Base-by-base conservation (phyloP, 2,888 invertebrate species). In the Trichogramma dendrolimi region DNA sequence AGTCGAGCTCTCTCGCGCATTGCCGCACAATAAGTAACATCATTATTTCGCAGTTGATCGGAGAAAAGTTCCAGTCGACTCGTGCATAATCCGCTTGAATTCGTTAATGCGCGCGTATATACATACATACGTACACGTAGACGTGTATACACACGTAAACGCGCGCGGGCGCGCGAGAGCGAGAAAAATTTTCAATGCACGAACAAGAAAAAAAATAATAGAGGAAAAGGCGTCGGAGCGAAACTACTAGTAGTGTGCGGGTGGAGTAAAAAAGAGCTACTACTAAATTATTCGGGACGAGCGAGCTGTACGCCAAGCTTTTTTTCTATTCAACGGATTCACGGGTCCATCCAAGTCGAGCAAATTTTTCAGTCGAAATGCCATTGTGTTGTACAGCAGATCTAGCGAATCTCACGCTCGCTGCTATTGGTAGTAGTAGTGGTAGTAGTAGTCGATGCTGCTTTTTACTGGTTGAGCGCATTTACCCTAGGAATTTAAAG, bases 331-430 rank as follows among this genome's bases (percentile, higher is more conserved):
- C 61, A 61, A 47, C 56, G 61, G 53, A 61, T 61, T 50, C 56
- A 53, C n/a, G 11, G 14, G 59, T 4, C 8, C 7, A 48, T 14
- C 14, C 7, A 41, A 55, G 55, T 8, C 5, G 55, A 52, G 27
- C 54, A 50, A 62, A 62, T 62, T 62, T 62, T 58, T 62, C 62
- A 58, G 55, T n/a, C 62, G 62, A 62, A 27, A 27, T 27, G 27
- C 27, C 27, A 27, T 27, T 27, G 27, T 27, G 27, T 27, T 27
- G 27, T 27, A 27, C 27, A 27, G 27, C 27, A 27, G 27, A 27
- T 27, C 27, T 27, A 27, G 27, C 27, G 27, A 27, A 27, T 27
- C 27, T 27, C 27, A 27, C 27, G 27, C 27, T 27, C 27, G 27
- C 27, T 27, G 27, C 2, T 27, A 27, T 3, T 27, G 3, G 27